phyloP scores from a whole-genome alignment of 2,888 invertebrate genomes.

The Epinotia ramella region DNA sequence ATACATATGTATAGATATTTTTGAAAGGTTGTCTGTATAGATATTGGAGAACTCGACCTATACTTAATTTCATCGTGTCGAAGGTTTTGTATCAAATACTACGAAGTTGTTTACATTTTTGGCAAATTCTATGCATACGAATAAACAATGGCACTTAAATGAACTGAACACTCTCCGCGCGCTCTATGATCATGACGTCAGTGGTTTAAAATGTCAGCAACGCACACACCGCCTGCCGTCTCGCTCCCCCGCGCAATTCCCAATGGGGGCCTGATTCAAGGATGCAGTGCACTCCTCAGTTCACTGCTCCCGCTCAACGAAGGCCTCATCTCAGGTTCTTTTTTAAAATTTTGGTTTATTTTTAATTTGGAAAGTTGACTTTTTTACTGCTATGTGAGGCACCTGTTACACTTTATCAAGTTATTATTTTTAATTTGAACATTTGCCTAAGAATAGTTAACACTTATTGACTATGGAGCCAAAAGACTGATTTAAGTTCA shows the following conservation, averaged over 20 bases:
- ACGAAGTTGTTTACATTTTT: not conserved
- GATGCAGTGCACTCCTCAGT: conserved; percentile 78
- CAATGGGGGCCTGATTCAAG: conserved; percentile 74
- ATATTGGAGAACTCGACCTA: too few relatives aligned
- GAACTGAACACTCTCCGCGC: conserved; percentile 11
- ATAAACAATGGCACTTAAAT: not conserved
- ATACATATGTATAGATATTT: too few relatives aligned
- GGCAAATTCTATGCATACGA: not conserved
- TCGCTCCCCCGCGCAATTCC: conserved; percentile 66
- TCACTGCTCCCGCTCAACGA: conserved; percentile 75
- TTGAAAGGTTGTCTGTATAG: too few relatives aligned
- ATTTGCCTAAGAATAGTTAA: too few relatives aligned
- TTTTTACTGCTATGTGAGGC: not conserved
- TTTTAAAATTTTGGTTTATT: conserved; percentile 19
- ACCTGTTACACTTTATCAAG: not conserved
- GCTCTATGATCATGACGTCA: conserved; percentile 69
- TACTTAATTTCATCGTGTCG: too few relatives aligned
- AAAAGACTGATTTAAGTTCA: too few relatives aligned
- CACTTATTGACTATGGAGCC: too few relatives aligned
- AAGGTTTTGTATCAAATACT: not conserved
- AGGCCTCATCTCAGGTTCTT: conserved; percentile 58
- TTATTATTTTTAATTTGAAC: not conserved
- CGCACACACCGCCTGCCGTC: conserved; percentile 61
- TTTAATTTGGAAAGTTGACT: conserved; percentile 20
- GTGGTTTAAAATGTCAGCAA: conserved; percentile 69